These are phyloP conservation scores for Hermaeophaga mercurialis DNA, from an alignment of 2,888 invertebrate species.

Conservation along the genomic window DNA sequence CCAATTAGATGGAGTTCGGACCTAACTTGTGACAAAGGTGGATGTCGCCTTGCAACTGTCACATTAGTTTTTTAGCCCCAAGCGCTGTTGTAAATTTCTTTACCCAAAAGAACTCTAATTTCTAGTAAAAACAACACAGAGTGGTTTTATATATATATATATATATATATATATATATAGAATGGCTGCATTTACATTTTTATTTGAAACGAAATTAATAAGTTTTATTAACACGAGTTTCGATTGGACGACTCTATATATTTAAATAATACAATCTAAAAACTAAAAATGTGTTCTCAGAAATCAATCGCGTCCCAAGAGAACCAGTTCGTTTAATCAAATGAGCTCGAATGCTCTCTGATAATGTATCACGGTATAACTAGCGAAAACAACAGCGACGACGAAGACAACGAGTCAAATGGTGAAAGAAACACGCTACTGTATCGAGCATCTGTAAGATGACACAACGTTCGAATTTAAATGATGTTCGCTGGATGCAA, in stretches of 20 bases:
- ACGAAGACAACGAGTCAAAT: conserved; percentile 45
- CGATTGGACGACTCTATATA: no score
- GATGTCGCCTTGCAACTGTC: conserved; percentile 25
- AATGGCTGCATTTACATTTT: no score
- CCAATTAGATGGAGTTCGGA: conserved; percentile 55
- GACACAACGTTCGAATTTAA: conserved; percentile 55
- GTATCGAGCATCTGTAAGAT: conserved; percentile 48
- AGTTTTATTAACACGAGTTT: no score
- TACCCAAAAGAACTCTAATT: not conserved
- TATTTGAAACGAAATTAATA: no score
- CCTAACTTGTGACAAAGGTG: conserved; percentile 48
- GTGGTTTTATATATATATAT: no score
- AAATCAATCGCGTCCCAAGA: not conserved
- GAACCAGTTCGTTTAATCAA: conserved; percentile 21
- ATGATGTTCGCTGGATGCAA: conserved; percentile 54
- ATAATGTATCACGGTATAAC: conserved; percentile 30
- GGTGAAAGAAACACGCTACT: conserved; percentile 39
- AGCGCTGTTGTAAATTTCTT: conserved; percentile 14
- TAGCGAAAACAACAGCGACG: conserved; percentile 30
- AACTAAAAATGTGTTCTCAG: no score
- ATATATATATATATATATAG: no score
- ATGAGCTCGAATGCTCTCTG: conserved; percentile 26
- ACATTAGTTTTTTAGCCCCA: conserved; percentile 23
- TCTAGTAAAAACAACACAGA: not conserved
- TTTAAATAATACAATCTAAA: no score